Base-by-base conservation (phyloP, 2,888 invertebrate species). In the Stegophylla sp. region DNA sequence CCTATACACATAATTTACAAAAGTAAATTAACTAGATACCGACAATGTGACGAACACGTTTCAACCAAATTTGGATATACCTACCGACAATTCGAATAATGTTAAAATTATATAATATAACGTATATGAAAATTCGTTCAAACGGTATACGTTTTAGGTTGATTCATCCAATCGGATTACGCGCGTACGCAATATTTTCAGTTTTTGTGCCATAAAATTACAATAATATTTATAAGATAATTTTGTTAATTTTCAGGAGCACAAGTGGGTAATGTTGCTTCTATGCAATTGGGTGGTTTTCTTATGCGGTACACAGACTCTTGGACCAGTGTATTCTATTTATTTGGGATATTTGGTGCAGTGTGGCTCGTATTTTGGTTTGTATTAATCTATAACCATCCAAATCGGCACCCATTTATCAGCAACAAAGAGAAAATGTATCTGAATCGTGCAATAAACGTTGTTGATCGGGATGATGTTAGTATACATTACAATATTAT, bases 341-440 rank as follows among this genome's bases (percentile, higher is more conserved):
- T 89, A 3, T 90, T 90, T 84, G 90, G 90, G 15, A 87, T 86
- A 1, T 83, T 89, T 3, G 90, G 90, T 3, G 83, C 89, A 0
- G 84, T 89, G 61, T 90, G 89, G 89, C 88, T 88, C 83, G 64
- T 89, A 45, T 86, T 89, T 83, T 90, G 89, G 88, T 77, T 84
- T 20, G 10, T 85, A 0, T 83, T 87, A 12, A 85, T 85, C 23
- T 85, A 84, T 64, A 85, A 85, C 71, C 90, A 91, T 84, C 93
- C 93, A 0, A 89, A 89, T 76, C 89, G 90, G 4, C 93, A 93
- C 87, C 93, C 93, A 0, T 92, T 90, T 85, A 93, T 93, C 83
- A 90, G 90, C 67, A 91, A 92, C 79, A 88, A 89, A 81, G 93
- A 94, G 86, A 90, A 89, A 86, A 90, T 83, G 43, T 85, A 83